Percentiles rank a stretch among this genome's conserved stretches.
These are phyloP conservation scores for Geodia barretti DNA, from an alignment of 37 sponge, comb jelly and placozoan species.

Conservation along the genomic window DNA sequence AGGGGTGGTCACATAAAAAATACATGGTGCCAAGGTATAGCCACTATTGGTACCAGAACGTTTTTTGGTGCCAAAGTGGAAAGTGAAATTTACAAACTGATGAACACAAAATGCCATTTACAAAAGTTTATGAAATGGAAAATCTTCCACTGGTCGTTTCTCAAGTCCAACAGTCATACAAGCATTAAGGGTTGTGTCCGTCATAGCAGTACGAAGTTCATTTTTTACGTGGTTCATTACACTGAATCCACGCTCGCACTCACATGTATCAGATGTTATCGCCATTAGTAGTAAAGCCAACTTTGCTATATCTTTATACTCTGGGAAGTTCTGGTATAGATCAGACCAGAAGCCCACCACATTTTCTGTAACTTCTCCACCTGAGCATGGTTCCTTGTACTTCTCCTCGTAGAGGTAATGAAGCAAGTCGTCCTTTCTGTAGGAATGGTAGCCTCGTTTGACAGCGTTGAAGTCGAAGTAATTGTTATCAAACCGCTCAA, in stretches of 20 bases:
- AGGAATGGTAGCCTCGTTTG: no score
- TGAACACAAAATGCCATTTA: no score
- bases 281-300: slow-evolving; percentile 1
- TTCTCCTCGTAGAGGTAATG: background rate
- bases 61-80: no score
- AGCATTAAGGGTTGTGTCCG: slow-evolving; percentile 7
- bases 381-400: no score
- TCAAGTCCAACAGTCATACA: slow-evolving; percentile 1
- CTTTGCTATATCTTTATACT: slow-evolving; percentile 1
- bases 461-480: no score
- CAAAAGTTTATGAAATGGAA: background rate
- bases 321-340: background rate
- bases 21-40: no score
- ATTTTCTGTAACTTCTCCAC: no score
- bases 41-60: no score
- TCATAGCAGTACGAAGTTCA: slow-evolving; percentile 2
- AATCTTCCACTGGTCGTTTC: background rate
- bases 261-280: background rate
- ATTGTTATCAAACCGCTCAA: background rate
- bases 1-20: no score
- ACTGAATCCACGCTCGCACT: slow-evolving; percentile 16
- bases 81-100: no score
- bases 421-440: background rate
- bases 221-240: slow-evolving; percentile 26
- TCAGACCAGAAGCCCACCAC: slow-evolving; percentile 1